phyloP scores from a whole-genome alignment of 2,888 invertebrate genomes.

The Drosophila melanosoma region DNA sequence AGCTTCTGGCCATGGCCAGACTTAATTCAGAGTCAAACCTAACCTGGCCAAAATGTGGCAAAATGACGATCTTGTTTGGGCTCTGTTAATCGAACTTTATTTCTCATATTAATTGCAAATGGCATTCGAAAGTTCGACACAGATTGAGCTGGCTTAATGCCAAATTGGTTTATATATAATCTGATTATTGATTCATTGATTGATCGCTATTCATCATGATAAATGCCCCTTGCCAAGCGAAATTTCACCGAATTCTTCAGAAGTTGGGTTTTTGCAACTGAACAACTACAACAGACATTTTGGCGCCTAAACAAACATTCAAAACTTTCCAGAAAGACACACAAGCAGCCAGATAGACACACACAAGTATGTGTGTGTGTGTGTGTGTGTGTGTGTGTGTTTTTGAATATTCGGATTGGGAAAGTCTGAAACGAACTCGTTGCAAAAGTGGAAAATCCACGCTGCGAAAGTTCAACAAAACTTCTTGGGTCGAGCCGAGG shows the following conservation, averaged over 20 bases:
- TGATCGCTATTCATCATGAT: not conserved
- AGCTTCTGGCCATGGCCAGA: not conserved
- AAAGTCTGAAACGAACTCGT: conserved; percentile 20
- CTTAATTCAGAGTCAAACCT: not conserved
- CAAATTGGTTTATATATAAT: not conserved
- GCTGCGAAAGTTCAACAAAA: conserved; percentile 40
- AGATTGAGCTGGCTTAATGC: not conserved
- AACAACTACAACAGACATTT: conserved; percentile 3
- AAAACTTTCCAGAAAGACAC: conserved; percentile 36
- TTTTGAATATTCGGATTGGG: conserved; percentile 20
- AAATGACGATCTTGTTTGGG: not conserved
- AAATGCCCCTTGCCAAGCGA: not conserved
- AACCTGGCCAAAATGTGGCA: not conserved
- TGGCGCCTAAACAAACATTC: conserved; percentile 20
- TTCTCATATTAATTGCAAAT: not conserved
- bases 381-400: not conserved
- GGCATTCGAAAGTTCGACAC: not conserved
- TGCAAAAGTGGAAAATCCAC: conserved; percentile 35
- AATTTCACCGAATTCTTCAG: not conserved
- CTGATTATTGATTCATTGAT: not conserved
- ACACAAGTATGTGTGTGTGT: not conserved
- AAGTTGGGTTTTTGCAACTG: conserved; percentile 1
- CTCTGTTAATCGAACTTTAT: not conserved
- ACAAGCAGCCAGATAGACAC: not conserved
- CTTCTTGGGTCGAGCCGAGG: conserved; percentile 17